Base-by-base conservation (phyloP, 2,113 vertebrate genomes). In the Oreochromis spilurus region DNA sequence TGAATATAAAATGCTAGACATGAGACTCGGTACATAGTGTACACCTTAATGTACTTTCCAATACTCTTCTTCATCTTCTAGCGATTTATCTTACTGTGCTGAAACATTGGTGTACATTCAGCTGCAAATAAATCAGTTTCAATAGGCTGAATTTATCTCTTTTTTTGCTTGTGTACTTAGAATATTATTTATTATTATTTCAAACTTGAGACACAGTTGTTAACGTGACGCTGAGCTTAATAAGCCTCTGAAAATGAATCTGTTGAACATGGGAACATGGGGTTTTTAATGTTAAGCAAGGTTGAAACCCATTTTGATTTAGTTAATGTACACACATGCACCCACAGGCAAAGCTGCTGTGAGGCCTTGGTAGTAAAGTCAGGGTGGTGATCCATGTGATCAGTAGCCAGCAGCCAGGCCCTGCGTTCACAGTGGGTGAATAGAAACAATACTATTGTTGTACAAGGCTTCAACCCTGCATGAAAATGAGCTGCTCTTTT, bases 341-440 rank as follows among this genome's bases (percentile, higher is more conserved):
- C 53, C 53, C 19, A 75, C 14, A 48, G 70, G 14, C 29, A 62
- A 34, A 19, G 48, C 17, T 79, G 45, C 36, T 87, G 72, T 45
- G 72, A 80, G 54, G 54, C 54, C 72, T 85, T n/a, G 38, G 53
- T 31, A 31, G 79, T 84, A 48, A 62, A 82, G 86, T 81, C 21
- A 45, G 54, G 82, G 84, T 87, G 82, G 8, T 31, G 84, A 88
- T 78, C 70, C 43, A 83, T 48, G 50, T 77, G 88, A 84, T 93
- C 89, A 83, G 57, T 89, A 85, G 43, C 60, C 60, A 70, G 88
- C 82, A 65, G 84, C 75, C 60, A 79, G 80, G 50, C 31, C 70
- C 53, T 40, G 54, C 77, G 50, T 88, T 82, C 86, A 82, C 72
- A 75, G 43, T 38, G 48, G 54, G 24, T 83, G 70, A 81, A 31